Evolutionary conservation across 2,888 invertebrate species (phyloP).

Genomic region (Eristalis tenax): DNA sequence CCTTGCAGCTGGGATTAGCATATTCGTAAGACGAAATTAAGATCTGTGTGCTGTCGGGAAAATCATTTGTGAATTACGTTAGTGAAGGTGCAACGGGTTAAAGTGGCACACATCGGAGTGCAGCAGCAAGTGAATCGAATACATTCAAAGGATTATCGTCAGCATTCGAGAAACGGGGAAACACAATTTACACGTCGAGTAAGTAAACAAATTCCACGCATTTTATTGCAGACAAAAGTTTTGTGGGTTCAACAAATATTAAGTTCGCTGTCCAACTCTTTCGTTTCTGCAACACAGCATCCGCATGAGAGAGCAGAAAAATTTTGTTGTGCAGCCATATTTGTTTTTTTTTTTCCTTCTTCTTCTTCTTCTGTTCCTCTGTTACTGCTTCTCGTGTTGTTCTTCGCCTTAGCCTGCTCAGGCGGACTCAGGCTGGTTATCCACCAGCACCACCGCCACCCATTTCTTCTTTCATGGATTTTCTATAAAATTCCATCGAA

Average conservation of each 20-base stretch:
- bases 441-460: conserved; percentile 37
- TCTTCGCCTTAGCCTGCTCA: background rate
- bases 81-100: conserved; percentile 21
- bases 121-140: conserved; percentile 44
- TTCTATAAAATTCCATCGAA: conserved; percentile 71
- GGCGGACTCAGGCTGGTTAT: background rate
- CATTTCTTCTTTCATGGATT: conserved; percentile 68
- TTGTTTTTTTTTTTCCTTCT: conserved; percentile 40
- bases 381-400: background rate
- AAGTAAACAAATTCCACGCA: conserved; percentile 41
- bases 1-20: conserved; percentile 18
- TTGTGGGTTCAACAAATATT: conserved; percentile 8
- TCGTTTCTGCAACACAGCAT: conserved; percentile 62
- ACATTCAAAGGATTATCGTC: conserved; percentile 42
- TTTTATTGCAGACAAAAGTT: background rate
- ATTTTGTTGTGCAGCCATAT: conserved; percentile 58
- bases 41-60: conserved; percentile 6
- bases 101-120: conserved; percentile 9
- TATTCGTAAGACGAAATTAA: conserved; percentile 11
- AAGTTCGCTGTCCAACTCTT: conserved; percentile 65
- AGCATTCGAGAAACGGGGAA: background rate
- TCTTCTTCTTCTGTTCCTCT: conserved; percentile 6
- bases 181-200: conserved; percentile 4
- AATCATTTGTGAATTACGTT: background rate
- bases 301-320: conserved; percentile 36